A percentile compares a stretch with the other conserved stretches of the same genome.
These are phyloP conservation scores for Lutjanus campechanus DNA, from an alignment of 2,797 vertebrate species.

Conservation along the genomic window DNA sequence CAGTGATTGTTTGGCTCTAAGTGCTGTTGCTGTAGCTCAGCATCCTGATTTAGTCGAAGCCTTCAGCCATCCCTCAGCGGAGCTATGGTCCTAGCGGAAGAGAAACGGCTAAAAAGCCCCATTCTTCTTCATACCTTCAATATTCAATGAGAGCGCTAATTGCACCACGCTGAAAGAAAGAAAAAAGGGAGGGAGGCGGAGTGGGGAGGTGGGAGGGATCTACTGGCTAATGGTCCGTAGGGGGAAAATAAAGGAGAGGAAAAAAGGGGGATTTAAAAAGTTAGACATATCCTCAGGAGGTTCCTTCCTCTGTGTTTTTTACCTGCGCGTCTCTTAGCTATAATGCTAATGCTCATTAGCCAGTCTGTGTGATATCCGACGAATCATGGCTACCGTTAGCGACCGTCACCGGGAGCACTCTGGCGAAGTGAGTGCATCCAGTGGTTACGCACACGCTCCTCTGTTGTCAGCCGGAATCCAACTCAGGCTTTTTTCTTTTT, in stretches of 20 bases:
- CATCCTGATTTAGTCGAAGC: conserved; percentile 85
- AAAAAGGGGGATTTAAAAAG: conserved; percentile 80
- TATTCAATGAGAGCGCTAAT: conserved; percentile 89
- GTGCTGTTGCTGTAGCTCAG: conserved; percentile 81
- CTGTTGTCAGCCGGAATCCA: conserved; percentile 66
- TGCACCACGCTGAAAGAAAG: conserved; percentile 80
- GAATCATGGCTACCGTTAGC: conserved; percentile 66
- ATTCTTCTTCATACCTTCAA: conserved; percentile 89
- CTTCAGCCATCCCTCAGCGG: conserved; percentile 82
- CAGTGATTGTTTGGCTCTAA: conserved; percentile 85
- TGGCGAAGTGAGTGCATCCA: conserved; percentile 61
- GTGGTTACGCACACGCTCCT: conserved; percentile 56
- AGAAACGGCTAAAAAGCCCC: conserved; percentile 86
- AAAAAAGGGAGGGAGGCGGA: conserved; percentile 63
- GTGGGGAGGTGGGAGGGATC: conserved; percentile 71
- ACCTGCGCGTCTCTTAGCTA: conserved; percentile 82
- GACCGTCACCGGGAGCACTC: conserved; percentile 78
- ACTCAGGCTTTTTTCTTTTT: conserved; percentile 4
- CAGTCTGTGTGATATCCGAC: conserved; percentile 86
- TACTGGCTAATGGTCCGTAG: conserved; percentile 83
- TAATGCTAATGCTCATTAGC: conserved; percentile 87
- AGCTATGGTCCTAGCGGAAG: conserved; percentile 84
- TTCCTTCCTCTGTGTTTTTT: conserved; percentile 84
- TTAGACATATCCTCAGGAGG: conserved; percentile 87
- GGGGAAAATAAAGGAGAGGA: conserved; percentile 74